Evolutionary conservation across 2,888 invertebrate genomes (phyloP).

Genomic region (Yponomeuta sedellus): DNA sequence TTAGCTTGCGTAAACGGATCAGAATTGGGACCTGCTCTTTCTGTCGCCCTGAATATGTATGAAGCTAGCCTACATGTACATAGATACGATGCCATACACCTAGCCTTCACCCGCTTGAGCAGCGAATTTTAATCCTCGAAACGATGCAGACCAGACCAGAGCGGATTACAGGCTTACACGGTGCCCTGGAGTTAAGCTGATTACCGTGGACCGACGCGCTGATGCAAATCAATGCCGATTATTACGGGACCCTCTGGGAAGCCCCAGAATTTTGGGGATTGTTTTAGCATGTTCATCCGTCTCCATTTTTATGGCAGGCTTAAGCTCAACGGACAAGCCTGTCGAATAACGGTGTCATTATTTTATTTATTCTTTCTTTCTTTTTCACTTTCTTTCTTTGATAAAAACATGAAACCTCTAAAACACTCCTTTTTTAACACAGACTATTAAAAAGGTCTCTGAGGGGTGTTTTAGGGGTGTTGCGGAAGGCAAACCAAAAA

Average conservation of each 20-base stretch:
- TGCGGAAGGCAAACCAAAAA: too few species aligned
- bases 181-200: not conserved
- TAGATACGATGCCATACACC: not conserved
- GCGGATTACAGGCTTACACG: not conserved
- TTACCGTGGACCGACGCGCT: not conserved
- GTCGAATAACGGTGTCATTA: too few species aligned
- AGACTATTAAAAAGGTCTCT: too few species aligned
- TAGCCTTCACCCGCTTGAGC: not conserved
- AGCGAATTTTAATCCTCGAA: not conserved
- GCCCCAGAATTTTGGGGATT: too few species aligned
- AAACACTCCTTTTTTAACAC: too few species aligned
- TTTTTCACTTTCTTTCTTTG: too few species aligned
- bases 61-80: not conserved
- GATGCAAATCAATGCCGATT: not conserved
- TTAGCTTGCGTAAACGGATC: not conserved
- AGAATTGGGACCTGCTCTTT: not conserved
- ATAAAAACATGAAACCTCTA: too few species aligned
- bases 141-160: not conserved
- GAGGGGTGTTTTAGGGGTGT: too few species aligned
- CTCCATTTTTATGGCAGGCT: too few species aligned
- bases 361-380: too few species aligned
- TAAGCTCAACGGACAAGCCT: too few species aligned
- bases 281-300: too few species aligned
- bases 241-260: not conserved
- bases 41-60: not conserved